phyloP scores from a whole-genome alignment of 2,888 invertebrate genomes.

The Holacanthella duospinosa region DNA sequence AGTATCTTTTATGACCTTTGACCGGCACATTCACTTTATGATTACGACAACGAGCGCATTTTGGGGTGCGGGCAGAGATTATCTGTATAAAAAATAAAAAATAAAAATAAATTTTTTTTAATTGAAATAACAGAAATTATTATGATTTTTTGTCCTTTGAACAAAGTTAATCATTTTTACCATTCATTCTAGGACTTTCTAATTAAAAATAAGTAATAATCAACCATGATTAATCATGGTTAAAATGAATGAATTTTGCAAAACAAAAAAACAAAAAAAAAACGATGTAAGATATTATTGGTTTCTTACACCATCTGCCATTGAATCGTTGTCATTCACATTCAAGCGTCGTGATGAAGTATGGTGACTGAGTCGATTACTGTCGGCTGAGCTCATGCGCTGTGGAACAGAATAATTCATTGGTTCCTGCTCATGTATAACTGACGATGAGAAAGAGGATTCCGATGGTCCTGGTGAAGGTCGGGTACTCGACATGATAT shows the following conservation, averaged over 20 bases:
- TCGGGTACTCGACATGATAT: not conserved
- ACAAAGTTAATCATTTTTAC: no score
- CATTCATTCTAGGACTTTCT: no score
- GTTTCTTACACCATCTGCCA: no score
- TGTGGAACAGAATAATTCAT: not conserved
- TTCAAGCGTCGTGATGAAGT: no score
- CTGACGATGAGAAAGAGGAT: not conserved
- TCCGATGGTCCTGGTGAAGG: not conserved
- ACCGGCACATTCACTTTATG: slow-evolving; percentile 78
- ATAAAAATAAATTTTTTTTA: no score
- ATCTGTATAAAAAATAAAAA: not conserved
- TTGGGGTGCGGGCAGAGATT: slow-evolving; percentile 57
- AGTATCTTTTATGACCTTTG: slow-evolving; percentile 86
- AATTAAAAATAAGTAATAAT: no score
- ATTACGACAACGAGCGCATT: slow-evolving; percentile 85
- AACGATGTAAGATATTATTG: no score
- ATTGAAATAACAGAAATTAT: not conserved
- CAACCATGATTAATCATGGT: no score
- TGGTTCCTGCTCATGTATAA: not conserved
- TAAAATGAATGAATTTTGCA: no score
- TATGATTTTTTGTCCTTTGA: not conserved
- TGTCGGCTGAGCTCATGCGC: not conserved
- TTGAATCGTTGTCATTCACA: no score
- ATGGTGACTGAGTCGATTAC: no score
- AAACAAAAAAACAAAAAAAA: no score